These are phyloP conservation scores for Trisateles emortualis DNA, from an alignment of 2,888 invertebrate species.

Conservation along the genomic window DNA sequence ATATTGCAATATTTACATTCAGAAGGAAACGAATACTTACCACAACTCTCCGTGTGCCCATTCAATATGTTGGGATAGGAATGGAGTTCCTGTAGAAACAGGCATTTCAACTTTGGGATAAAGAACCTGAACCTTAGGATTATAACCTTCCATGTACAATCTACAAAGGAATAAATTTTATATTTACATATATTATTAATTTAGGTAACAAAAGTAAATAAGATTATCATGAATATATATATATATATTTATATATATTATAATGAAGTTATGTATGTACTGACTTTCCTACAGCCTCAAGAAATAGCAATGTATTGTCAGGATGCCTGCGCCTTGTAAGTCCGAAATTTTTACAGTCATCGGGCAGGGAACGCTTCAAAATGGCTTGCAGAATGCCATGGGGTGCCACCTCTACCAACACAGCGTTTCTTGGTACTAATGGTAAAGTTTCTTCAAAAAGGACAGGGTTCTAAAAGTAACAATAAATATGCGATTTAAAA, in stretches of 20 bases:
- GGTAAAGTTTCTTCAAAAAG: slow-evolving; percentile 93
- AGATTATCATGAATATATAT: no score
- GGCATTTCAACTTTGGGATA: slow-evolving; percentile 93
- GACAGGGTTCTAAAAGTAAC: slow-evolving; percentile 83
- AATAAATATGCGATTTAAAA: neutral
- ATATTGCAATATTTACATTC: neutral
- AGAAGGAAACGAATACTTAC: slow-evolving; percentile 52
- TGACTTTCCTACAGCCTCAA: slow-evolving; percentile 89
- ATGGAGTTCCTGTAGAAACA: slow-evolving; percentile 94
- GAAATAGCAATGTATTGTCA: slow-evolving; percentile 85
- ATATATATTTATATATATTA: no score
- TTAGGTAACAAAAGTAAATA: neutral
- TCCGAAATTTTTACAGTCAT: slow-evolving; percentile 89
- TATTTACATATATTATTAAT: neutral
- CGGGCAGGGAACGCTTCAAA: slow-evolving; percentile 90
- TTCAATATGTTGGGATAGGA: slow-evolving; percentile 92
- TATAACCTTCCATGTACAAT: slow-evolving; percentile 91
- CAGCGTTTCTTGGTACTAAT: slow-evolving; percentile 92
- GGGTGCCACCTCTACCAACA: slow-evolving; percentile 95
- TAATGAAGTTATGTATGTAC: no score
- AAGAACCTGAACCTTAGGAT: slow-evolving; percentile 89
- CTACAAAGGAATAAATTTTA: slow-evolving; percentile 67
- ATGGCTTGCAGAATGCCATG: slow-evolving; percentile 95
- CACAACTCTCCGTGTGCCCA: slow-evolving; percentile 94
- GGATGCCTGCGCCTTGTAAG: slow-evolving; percentile 90